Conservation (phyloP, 2,113 vertebrate species). For the Python bivittatus region DNA sequence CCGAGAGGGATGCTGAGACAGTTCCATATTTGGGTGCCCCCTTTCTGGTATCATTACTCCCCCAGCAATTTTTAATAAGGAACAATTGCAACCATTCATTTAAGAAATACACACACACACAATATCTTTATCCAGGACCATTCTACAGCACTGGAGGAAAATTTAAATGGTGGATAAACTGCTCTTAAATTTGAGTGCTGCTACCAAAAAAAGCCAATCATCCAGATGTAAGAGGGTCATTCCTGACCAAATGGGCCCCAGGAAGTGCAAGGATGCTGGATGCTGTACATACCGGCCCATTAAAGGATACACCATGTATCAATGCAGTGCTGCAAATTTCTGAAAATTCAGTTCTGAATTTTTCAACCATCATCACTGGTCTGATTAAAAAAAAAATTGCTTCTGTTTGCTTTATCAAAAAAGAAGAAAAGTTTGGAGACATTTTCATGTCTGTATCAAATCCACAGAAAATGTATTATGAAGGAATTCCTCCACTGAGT, state of each 20-base stretch:
- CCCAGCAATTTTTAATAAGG: background rate
- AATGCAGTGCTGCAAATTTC: too few species aligned
- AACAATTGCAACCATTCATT: background rate
- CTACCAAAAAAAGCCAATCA: background rate
- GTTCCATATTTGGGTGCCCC: background rate
- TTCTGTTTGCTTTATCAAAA: background rate
- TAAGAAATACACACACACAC: background rate
- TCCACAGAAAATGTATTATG: background rate
- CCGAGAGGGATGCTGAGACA: too few species aligned
- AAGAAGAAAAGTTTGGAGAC: background rate
- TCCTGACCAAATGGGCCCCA: background rate
- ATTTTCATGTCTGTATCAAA: background rate
- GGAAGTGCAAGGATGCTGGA: background rate
- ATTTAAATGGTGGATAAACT: background rate
- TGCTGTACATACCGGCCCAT: background rate
- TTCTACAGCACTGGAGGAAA: background rate
- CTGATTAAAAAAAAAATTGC: background rate
- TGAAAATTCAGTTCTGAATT: background rate
- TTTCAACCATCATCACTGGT: background rate
- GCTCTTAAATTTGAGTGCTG: background rate
- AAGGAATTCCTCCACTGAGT: background rate
- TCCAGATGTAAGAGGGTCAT: background rate
- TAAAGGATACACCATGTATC: background rate
- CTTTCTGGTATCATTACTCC: background rate
- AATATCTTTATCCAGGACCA: background rate